phyloP scores from a whole-genome alignment of 2,888 invertebrate genomes.

The Monopis laevigella region DNA sequence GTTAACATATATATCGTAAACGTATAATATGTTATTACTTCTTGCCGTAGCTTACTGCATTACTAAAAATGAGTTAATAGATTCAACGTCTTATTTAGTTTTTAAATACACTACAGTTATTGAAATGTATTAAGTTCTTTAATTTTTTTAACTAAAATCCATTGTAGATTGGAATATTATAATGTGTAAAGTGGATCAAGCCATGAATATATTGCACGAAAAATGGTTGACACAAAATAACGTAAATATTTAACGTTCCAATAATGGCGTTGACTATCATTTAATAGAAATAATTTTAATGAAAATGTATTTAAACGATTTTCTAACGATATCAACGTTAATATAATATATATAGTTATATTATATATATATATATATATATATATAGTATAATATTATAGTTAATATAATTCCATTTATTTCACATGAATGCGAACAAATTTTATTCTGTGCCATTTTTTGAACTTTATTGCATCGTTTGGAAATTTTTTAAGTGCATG shows the following conservation, averaged over 20 bases:
- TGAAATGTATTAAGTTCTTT: background rate
- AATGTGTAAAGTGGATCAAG: background rate
- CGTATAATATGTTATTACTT: background rate
- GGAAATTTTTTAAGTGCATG: constrained; percentile 34
- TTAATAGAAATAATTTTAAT: background rate
- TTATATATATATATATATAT: too few species aligned
- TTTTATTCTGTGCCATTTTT: constrained; percentile 32
- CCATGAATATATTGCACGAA: background rate
- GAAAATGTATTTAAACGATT: background rate
- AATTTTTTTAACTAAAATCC: too few species aligned
- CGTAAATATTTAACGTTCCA: background rate
- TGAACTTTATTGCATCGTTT: constrained; percentile 30
- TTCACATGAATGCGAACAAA: constrained; percentile 35
- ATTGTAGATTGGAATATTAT: too few species aligned
- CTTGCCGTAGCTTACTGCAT: background rate
- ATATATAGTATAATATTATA: too few species aligned
- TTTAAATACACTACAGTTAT: constrained; percentile 2
- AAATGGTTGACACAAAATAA: background rate
- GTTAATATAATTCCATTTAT: constrained; percentile 27
- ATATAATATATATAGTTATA: too few species aligned
- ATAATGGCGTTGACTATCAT: background rate
- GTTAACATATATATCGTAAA: background rate
- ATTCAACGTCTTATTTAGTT: constrained; percentile 3
- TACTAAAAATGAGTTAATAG: background rate
- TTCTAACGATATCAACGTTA: background rate